These are phyloP conservation scores for Rhodophaea formosa DNA, from an alignment of 2,888 invertebrate genomes.

Conservation along the genomic window DNA sequence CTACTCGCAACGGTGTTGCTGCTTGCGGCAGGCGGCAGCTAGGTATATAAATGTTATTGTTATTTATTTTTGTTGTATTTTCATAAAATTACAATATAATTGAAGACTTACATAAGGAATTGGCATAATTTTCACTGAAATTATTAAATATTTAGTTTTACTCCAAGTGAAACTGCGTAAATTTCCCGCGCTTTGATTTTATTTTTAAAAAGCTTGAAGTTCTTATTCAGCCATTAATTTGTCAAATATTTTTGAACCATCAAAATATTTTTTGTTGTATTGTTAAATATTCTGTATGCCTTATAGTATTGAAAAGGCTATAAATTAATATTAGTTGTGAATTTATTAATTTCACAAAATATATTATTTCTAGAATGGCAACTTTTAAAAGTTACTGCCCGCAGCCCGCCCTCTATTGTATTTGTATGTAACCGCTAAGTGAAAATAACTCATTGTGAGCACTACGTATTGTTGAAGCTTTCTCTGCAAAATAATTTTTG, in stretches of 20 bases:
- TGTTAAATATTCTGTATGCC: too few relatives aligned
- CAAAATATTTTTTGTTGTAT: background rate
- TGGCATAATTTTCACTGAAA: slow-evolving; percentile 15
- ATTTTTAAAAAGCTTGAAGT: slow-evolving; percentile 26
- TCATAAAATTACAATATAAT: background rate
- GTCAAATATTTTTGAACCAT: background rate
- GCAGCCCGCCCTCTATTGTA: background rate
- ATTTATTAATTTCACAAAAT: background rate
- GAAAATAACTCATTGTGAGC: too few relatives aligned
- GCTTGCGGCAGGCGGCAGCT: slow-evolving; percentile 23
- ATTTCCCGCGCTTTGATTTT: slow-evolving; percentile 53
- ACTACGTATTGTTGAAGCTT: too few relatives aligned
- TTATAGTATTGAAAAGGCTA: background rate
- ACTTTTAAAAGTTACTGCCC: background rate
- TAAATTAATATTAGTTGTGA: background rate
- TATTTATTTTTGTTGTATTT: background rate
- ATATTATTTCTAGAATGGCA: background rate
- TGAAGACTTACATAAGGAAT: slow-evolving; percentile 36
- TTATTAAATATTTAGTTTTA: slow-evolving; percentile 18
- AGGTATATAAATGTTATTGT: background rate
- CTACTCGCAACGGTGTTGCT: slow-evolving; percentile 72
- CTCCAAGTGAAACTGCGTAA: slow-evolving; percentile 10
- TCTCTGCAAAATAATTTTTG: too few relatives aligned
- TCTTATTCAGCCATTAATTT: slow-evolving; percentile 26
- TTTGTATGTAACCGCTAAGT: too few relatives aligned